phyloP scores from a whole-genome alignment of 2,113 vertebrate genomes.

The Centropristis striata region DNA sequence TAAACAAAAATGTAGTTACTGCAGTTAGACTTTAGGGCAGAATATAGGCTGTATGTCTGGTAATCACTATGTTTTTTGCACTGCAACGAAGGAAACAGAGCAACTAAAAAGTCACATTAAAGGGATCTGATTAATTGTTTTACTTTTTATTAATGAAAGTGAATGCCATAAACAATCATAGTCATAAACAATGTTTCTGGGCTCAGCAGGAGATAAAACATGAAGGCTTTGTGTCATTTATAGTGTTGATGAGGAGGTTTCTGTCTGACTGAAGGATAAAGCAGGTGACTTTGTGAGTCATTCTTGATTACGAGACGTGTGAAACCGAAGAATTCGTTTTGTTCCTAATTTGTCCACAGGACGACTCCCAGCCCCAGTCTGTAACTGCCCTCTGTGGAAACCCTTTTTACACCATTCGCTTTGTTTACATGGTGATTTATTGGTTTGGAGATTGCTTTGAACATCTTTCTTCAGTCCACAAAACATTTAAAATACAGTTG shows the following conservation, averaged over 20 bases:
- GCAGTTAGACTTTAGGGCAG: no score
- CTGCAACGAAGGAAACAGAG: background rate
- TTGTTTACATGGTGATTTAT: constrained; percentile 57
- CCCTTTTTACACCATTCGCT: constrained; percentile 26
- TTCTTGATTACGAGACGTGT: constrained; percentile 21
- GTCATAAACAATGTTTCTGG: background rate
- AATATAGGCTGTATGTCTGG: background rate
- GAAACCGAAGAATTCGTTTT: constrained; percentile 30
- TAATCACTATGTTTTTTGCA: background rate
- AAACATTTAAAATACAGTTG: constrained; percentile 33
- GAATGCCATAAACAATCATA: background rate
- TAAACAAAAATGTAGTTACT: no score
- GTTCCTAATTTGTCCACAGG: constrained; percentile 37
- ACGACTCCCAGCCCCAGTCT: constrained; percentile 17
- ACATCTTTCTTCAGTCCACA: constrained; percentile 36
- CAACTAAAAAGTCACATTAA: background rate
- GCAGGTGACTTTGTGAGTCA: constrained; percentile 33
- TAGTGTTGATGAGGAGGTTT: constrained; percentile 1
- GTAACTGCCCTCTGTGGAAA: constrained; percentile 33
- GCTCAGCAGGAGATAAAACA: constrained; percentile 16
- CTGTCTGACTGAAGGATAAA: constrained; percentile 31
- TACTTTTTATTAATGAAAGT: background rate
- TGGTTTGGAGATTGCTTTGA: constrained; percentile 43
- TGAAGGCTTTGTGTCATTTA: background rate
- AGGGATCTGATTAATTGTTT: background rate